Evolutionary conservation across 2,888 invertebrate species (phyloP), one percentile per base, ranked within the genome.

Genomic region (Chaitophorus viminalis): DNA sequence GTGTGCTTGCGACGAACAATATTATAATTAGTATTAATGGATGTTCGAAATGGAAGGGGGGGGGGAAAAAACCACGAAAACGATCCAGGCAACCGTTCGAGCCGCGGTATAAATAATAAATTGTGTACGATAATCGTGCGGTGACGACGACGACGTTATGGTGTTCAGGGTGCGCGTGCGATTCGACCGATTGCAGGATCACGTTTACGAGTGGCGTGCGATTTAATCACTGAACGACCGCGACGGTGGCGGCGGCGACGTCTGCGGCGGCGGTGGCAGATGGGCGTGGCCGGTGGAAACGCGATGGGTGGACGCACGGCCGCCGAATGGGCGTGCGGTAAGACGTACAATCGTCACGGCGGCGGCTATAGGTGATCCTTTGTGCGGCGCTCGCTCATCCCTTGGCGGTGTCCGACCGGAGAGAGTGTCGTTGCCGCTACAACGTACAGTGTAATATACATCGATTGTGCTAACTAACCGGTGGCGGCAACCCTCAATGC

Each of bases 401-500:
- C 33, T 78, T 52, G 77, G n/a, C n/a, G n/a, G n/a, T 52, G 52
- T 77, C 76, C 85, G 85, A 83, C 29, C 11, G 17, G 33, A 82
- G n/a, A n/a, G n/a, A 54, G 25, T 36, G 85, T 31, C 31, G 46
- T 65, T 31, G 39, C 84, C 39, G 83, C 76, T 8, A 9, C 17
- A 74, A n/a, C n/a, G n/a, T n/a, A n/a, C n/a, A n/a, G n/a, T n/a
- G n/a, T n/a, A n/a, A n/a, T n/a, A n/a, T n/a, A n/a, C n/a, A n/a
- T n/a, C 84, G 85, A 78, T 78, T 85, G 78, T 85, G 85, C 85
- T 70, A 78, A 78, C 85, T 85, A 85, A 85, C 85, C 78, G 85
- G 65, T 85, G 54, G 65, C 77, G 78, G n/a, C n/a, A n/a, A n/a
- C 77, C 85, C 85, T 85, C 85, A 85, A 78, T 78, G 77, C 77